Percentiles rank a stretch among this genome's conserved stretches.
Conservation (phyloP, 2,113 vertebrate genomes). For the Microcebus ravelobensis region DNA sequence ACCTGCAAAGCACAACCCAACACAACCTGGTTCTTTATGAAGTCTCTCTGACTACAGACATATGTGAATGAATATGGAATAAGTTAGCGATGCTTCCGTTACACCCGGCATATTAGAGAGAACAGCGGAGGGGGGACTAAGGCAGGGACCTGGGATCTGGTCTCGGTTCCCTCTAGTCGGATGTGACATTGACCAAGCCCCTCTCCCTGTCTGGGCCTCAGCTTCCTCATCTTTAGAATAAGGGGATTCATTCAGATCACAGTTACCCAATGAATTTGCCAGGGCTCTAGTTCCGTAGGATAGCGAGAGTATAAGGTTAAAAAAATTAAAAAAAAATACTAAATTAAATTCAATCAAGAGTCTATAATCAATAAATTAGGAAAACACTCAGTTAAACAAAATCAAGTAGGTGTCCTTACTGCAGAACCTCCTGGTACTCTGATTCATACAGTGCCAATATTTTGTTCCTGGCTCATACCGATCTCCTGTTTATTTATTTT, state of each 20-base stretch:
- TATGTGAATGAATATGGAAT: rapidly evolving
- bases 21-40: neutral
- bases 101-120: neutral
- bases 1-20: neutral
- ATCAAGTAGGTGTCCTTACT: too few species aligned
- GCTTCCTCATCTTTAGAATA: neutral
- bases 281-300: neutral
- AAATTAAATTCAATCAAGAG: neutral
- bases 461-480: neutral
- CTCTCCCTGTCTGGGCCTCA: neutral
- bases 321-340: neutral
- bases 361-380: neutral
- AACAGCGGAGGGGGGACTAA: neutral
- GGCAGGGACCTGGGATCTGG: neutral
- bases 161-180: neutral
- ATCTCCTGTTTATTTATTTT: neutral
- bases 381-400: too few species aligned
- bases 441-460: too few species aligned
- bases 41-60: neutral
- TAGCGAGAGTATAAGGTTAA: neutral
- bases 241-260: neutral
- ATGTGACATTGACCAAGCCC: neutral
- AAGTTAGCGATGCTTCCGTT: neutral
- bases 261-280: neutral
- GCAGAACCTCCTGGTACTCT: too few species aligned